phyloP scores from a whole-genome alignment of 2,113 vertebrate genomes.

The Orcinus orca region DNA sequence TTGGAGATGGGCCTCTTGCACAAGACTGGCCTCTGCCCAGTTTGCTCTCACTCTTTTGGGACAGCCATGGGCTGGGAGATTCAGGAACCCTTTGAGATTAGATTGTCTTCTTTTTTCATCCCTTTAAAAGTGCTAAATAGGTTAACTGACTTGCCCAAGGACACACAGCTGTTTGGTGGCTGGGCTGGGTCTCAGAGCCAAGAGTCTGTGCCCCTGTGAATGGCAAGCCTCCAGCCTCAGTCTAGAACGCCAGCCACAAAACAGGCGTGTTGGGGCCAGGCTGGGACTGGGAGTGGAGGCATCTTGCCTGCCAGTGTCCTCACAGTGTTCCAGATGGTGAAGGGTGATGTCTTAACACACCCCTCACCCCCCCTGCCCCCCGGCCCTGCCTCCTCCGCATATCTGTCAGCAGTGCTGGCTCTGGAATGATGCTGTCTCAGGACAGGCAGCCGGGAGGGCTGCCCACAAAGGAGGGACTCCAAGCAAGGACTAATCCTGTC shows the following conservation, averaged over 20 bases:
- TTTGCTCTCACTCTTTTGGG: not conserved
- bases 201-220: not conserved
- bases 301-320: not conserved
- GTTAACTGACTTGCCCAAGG: not conserved
- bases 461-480: not conserved
- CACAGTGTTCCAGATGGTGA: not conserved
- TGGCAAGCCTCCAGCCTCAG: not conserved
- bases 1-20: not conserved
- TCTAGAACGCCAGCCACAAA: not conserved
- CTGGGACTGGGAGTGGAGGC: not conserved
- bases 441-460: not conserved
- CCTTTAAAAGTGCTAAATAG: not conserved
- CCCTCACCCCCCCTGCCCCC: rapidly evolving
- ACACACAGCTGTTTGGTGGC: not conserved
- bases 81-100: not conserved
- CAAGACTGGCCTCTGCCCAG: not conserved
- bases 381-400: not conserved
- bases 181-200: not conserved
- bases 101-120: not conserved
- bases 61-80: not conserved
- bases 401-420: not conserved
- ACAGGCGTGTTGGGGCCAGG: not conserved
- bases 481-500: not conserved
- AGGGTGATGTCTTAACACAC: not conserved
- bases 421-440: not conserved